phyloP scores from a whole-genome alignment of 2,797 vertebrate species.

The Chrosomus eos region DNA sequence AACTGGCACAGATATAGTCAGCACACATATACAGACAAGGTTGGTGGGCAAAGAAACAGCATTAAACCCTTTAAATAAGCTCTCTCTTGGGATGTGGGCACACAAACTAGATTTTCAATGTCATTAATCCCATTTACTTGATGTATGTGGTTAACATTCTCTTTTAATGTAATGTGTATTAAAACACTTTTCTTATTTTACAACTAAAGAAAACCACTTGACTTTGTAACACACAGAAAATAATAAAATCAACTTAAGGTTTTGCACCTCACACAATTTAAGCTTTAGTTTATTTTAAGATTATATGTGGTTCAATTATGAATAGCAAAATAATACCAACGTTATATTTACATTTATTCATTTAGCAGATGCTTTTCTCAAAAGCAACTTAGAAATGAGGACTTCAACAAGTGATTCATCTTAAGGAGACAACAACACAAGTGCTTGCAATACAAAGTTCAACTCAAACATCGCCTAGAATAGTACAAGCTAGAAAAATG shows the following conservation, averaged over 20 bases:
- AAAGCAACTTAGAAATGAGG: background rate
- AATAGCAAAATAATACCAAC: background rate
- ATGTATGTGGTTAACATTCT: background rate
- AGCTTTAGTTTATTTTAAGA: background rate
- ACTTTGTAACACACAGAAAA: background rate
- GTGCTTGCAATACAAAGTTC: background rate
- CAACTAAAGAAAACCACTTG: background rate
- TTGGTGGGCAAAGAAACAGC: background rate
- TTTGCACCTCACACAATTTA: background rate
- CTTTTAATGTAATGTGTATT: background rate
- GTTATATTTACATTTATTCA: background rate
- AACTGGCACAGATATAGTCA: background rate
- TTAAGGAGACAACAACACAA: background rate
- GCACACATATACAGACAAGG: constrained; percentile 1
- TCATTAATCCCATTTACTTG: background rate
- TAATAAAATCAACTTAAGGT: background rate
- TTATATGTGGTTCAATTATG: background rate
- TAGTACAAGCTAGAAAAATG: background rate
- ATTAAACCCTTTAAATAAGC: background rate
- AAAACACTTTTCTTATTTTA: background rate
- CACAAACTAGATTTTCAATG: background rate
- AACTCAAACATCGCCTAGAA: background rate
- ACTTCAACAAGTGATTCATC: background rate
- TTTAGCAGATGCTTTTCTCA: background rate
- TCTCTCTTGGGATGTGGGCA: background rate